Evolutionary conservation across 2,113 vertebrate genomes (phyloP), one percentile per base, ranked within the genome.

Genomic region (Sigmodon hispidus): DNA sequence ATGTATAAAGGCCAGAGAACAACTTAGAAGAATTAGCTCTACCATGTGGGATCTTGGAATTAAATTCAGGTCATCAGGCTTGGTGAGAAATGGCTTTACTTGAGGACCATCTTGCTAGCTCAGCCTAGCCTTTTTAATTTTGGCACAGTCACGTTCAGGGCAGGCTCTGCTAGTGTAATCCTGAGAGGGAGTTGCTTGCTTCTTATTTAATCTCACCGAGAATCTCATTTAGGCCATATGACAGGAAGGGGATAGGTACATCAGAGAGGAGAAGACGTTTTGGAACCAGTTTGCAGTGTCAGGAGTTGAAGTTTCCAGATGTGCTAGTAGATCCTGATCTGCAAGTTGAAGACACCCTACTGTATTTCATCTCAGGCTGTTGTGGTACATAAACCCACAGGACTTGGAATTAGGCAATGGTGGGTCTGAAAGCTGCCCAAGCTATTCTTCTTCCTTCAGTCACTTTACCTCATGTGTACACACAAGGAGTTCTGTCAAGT

Each of bases 311-410:
- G 40, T 92, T 96, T 93, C 95, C 86, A 89, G 95, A 89, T 84
- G 34, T 92, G 84, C 96, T 43, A 65, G 96, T 88, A 87, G 73
- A 95, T 96, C 96, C 70, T 85, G 96, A 87, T 97, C 76, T 93
- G 55, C 94, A 94, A 48, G 95, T 94, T 93, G 61, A 84, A 93
- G 84, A 89, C 79, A 55, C 70, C 86, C 87, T 93, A 86, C 43
- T 91, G 95, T 61, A 84, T 90, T 81, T 93, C 59, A 92, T 89
- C 45, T 16, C 75, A 40, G 43, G 34, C 65, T 89, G 10, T 70
- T 95, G 85, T 93, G 48, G 96, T 94, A 22, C 50, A 83, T 63
- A 91, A 81, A 80, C 79, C 48, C 45, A 93, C 88, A 83, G 48
- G 70, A 43, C 63, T 45, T 93, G 70, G 67, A 89, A 45, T 94